Evolutionary conservation across 2,888 invertebrate species (phyloP).

Genomic region (Macaria liturata): DNA sequence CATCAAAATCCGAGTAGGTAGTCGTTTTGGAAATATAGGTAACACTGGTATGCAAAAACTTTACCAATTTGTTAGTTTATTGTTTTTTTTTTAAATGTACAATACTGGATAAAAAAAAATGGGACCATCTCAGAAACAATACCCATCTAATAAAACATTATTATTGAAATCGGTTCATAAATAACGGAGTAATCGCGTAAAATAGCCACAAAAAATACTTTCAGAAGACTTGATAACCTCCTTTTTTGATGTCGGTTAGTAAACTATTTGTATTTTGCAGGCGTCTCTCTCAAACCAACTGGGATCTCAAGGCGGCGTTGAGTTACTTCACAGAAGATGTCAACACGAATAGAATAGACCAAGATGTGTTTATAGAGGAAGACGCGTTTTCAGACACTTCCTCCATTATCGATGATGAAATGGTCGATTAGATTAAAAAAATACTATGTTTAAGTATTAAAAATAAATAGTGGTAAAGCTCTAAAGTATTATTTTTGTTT

Average conservation of each 20-base stretch:
- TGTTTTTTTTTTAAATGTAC: too few species aligned
- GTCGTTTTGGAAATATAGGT: too few species aligned
- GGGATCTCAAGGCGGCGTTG: slow-evolving; percentile 61
- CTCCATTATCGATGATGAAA: slow-evolving; percentile 55
- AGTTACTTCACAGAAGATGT: slow-evolving; percentile 47
- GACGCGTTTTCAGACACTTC: slow-evolving; percentile 60
- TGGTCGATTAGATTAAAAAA: slow-evolving; percentile 47
- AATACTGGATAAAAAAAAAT: too few species aligned
- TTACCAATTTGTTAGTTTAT: too few species aligned
- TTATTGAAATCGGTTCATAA: not conserved
- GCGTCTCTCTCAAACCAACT: slow-evolving; percentile 52
- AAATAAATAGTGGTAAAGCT: too few species aligned
- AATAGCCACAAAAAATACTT: too few species aligned
- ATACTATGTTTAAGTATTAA: not conserved
- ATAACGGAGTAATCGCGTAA: too few species aligned
- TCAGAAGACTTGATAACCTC: too few species aligned
- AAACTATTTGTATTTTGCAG: slow-evolving; percentile 46
- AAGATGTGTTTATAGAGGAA: slow-evolving; percentile 51
- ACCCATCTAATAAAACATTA: not conserved
- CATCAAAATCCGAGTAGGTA: too few species aligned
- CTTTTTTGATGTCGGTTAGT: too few species aligned
- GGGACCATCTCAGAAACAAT: not conserved
- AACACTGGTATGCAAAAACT: too few species aligned
- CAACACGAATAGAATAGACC: slow-evolving; percentile 40
- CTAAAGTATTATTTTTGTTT: too few species aligned